Base-by-base conservation (phyloP, 2,797 vertebrate genomes). In the Lacerta agilis region DNA sequence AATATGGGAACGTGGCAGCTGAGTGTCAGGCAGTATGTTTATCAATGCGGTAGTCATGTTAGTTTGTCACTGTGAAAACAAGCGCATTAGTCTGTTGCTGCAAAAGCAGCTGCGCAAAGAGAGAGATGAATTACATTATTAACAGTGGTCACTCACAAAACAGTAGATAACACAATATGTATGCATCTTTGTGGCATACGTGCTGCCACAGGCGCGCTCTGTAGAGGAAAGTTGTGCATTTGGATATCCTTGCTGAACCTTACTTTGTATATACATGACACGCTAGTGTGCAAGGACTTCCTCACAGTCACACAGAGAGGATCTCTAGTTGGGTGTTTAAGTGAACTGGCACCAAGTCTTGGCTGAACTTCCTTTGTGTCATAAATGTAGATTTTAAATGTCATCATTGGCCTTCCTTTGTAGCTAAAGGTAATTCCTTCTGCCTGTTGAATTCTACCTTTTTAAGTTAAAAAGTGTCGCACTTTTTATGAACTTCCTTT, bases 401-500 rank as follows among this genome's bases (percentile, higher is more conserved):
- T 25, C 17, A 43, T 8, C 23, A 9, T 79, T 83, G 36, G 25
- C 27, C 5, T 71, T 69, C 9, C 3, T 43, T 29, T 61, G 20
- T 43, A 64, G 27, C 18, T 33, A 55, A 9, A 36, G 23, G 4
- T 25, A 58, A 23, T 88, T 76, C 6, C 5, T 84, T 82, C 2
- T 2, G 67, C 3, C 58, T 38, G 79, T 36, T 82, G 0, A 82
- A 11, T 49, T 73, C 18, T 67, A 36, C 20, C 0, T 0, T 61
- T 79, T 83, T 36, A 91, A 88, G 45, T 8, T 91, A 49, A 71
- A 76, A 66, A 18, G 10, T 4, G 3, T 33, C 87, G 1, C 5
- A 23, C 0, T 33, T 33, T 33, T 33, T 33, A 33, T 33, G 33
- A 33, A 33, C 33, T 33, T 33, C 33, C 33, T 33, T 33, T 33